A percentile compares a stretch with the other conserved stretches of the same genome.
Conservation (phyloP, 1,140 invertebrate species). For the Zeugodacus cucurbitae region DNA sequence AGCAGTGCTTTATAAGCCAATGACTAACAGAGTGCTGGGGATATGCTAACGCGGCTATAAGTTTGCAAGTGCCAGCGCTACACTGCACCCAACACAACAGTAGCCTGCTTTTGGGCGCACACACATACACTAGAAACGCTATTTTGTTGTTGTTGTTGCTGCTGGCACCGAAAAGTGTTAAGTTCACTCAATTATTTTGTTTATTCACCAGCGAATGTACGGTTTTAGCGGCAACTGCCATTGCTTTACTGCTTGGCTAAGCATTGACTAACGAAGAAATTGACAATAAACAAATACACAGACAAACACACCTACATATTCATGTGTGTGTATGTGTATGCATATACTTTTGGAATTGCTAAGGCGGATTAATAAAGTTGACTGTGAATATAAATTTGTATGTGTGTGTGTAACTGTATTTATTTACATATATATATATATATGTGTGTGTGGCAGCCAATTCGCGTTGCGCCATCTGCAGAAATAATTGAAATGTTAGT, state of each 20-base stretch:
- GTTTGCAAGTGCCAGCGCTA: neutral
- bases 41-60: neutral
- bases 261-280: slow-evolving; percentile 17
- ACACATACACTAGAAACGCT: neutral
- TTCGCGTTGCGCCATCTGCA: slow-evolving; percentile 27
- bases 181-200: slow-evolving; percentile 36
- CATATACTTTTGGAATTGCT: neutral
- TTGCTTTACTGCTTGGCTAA: neutral
- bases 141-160: neutral
- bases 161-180: slow-evolving; percentile 5
- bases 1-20: neutral
- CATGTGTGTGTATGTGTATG: neutral
- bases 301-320: neutral
- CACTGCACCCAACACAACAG: neutral
- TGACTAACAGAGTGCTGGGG: neutral
- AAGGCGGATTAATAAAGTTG: neutral
- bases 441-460: neutral
- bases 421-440: neutral
- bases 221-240: neutral
- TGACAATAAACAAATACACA: neutral
- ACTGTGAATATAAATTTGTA: neutral
- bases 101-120: neutral
- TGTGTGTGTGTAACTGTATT: neutral
- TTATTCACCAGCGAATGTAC: slow-evolving; percentile 7
- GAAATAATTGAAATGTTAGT: slow-evolving; percentile 37